Evolutionary conservation across 2,888 invertebrate genomes (phyloP), one percentile per base, ranked within the genome.

Genomic region (Molorchus minor): DNA sequence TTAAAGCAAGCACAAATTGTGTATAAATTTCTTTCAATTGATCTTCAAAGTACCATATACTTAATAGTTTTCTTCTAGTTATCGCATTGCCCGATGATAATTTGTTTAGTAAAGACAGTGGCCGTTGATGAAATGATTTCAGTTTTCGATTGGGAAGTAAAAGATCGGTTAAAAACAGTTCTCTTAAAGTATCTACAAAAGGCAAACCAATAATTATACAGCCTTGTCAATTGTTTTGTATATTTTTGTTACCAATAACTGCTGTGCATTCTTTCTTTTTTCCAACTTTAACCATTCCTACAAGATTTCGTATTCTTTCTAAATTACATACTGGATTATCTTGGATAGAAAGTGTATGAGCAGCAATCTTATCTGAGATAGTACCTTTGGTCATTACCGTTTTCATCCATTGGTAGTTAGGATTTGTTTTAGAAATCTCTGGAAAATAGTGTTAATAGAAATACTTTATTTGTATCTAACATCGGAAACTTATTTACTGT

Each of bases 1-100:
- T 89, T 40, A 96, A 72, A 0, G 90, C 86, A 49, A 87, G 84
- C 5, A 95, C 84, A 75, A 92, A 95, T 1, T 83, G 83, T 68
- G 82, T 70, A 61, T 82, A 84, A n/a, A 77, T 82, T 64, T 90
- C 88, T 77, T 94, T 94, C 1, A 98, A 79, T 72, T 93, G 90
- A 74, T 92, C 91, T 78, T 98, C 98, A 80, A 90, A 98, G 73
- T 90, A 88, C 96, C 97, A 98, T 54, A 87, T 80, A 7, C 89
- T 86, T 12, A 92, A 83, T 61, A 90, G 81, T 66, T 86, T 88
- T 53, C 88, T 84, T 44, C 87, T 82, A 0, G 86, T 84, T 19
- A 87, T 85, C 68, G 88, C 89, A 68, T 88, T 89, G 0, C 87
- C 85, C 0, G 87, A 85, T 0, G 87, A 81, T 75, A 88, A 81